Evolutionary conservation across 2,888 invertebrate species (phyloP).

Genomic region (Drosophila neotestacea): DNA sequence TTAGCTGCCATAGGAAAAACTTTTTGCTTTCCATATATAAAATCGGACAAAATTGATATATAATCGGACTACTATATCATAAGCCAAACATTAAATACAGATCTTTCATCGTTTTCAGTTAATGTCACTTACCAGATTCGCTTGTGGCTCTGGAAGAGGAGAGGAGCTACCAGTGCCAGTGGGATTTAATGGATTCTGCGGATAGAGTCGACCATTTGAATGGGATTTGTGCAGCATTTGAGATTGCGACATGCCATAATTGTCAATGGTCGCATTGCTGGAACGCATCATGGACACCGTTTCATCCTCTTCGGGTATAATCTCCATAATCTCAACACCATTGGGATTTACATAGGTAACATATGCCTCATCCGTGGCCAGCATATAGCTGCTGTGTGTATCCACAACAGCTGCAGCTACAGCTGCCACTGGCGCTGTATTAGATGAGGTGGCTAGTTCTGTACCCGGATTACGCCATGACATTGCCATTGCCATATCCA

Average conservation of each 20-base stretch:
- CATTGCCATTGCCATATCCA: conserved; percentile 68
- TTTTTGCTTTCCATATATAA: no score
- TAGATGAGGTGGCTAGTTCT: conserved; percentile 37
- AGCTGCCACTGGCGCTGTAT: conserved; percentile 56
- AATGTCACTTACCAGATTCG: conserved; percentile 59
- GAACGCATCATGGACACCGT: conserved; percentile 83
- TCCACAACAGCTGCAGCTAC: conserved; percentile 77
- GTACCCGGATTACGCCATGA: conserved; percentile 83
- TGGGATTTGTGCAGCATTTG: conserved; percentile 71
- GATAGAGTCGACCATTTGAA: conserved; percentile 71
- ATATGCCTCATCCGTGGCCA: conserved; percentile 83
- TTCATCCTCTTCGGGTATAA: conserved; percentile 85
- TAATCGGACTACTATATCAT: no score
- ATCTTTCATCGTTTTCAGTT: not conserved
- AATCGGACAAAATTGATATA: no score
- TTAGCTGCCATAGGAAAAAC: no score
- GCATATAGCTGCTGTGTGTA: conserved; percentile 82
- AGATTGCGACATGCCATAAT: conserved; percentile 77
- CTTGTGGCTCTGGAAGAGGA: conserved; percentile 57
- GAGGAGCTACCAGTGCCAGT: conserved; percentile 59
- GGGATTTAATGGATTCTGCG: conserved; percentile 37
- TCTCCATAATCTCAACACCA: conserved; percentile 85
- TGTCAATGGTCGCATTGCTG: conserved; percentile 83
- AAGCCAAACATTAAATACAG: no score
- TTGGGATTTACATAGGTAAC: conserved; percentile 84